Evolutionary conservation across 2,888 invertebrate genomes (phyloP), one percentile per base, ranked within the genome.

Genomic region (Lydus trimaculatus): DNA sequence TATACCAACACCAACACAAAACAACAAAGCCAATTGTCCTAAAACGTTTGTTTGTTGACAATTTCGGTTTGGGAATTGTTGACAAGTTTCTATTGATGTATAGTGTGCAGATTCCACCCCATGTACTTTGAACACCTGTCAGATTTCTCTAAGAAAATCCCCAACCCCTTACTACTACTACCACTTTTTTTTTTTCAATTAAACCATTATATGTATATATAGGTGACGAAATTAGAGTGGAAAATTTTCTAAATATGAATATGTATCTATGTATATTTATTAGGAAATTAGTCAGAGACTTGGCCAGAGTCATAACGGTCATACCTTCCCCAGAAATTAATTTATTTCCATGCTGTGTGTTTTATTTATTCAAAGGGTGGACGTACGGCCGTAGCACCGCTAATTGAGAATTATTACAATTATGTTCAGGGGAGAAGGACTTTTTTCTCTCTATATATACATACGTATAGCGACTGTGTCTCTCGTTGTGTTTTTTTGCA

Each of bases 341-440:
- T 81, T 80, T 81, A 80, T 81, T 76, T 76, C 78, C 71, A 73
- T 65, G 74, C 69, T 71, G 71, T 73, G 68, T 75, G 76, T 79
- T 80, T 81, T 80, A 80, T 81, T 81, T 81, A 80, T 79, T 78
- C 79, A 81, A 80, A 81, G 79, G 77, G 79, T 76, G 76, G 76
- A 73, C 77, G 73, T 73, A 73, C 75, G 77, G 69, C 73, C 72
- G 75, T 73, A 48, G 20, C 48, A 67, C 73, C 73, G 76, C 73
- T 82, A 82, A 82, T 82, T 82, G 81, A 81, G 82, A 82, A 80
- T 82, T 82, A 82, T 82, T 80, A 79, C 80, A 79, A 82, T 82
- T 81, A 80, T 78, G 78, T 79, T 76, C 79, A 76, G 78, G 80
- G 81, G 80, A 79, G 76, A 78, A 81, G 76, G 76, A 72, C 72